Evolutionary conservation across 2,113 vertebrate species (phyloP).

Genomic region (Chroicocephalus ridibundus): DNA sequence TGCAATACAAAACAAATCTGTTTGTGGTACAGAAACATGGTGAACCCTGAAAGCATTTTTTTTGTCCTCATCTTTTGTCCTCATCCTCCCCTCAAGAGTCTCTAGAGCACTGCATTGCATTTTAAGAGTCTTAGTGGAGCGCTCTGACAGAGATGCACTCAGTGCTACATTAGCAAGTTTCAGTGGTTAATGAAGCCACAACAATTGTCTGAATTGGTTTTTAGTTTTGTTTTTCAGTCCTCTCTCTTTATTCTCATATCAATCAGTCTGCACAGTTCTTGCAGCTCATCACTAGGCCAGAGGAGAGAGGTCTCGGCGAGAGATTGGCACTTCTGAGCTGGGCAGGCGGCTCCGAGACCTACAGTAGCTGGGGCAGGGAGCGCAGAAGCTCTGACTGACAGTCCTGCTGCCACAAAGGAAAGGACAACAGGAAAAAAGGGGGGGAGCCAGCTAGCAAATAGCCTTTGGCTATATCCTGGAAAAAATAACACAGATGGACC

Average conservation of each 20-base stretch:
- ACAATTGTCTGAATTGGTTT: slow-evolving; percentile 51
- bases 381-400: slow-evolving; percentile 62
- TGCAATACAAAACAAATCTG: slow-evolving; percentile 64
- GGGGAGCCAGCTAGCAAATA: slow-evolving; percentile 63
- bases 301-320: slow-evolving; percentile 64
- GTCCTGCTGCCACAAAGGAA: slow-evolving; percentile 67
- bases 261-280: slow-evolving; percentile 75
- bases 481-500: slow-evolving; percentile 74
- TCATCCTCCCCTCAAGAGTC: slow-evolving; percentile 52
- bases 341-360: slow-evolving; percentile 58
- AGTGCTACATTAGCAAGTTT: slow-evolving; percentile 25
- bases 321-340: slow-evolving; percentile 69
- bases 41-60: slow-evolving; percentile 62
- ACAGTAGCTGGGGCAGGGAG: slow-evolving; percentile 56
- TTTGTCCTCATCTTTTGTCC: slow-evolving; percentile 19
- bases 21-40: slow-evolving; percentile 61
- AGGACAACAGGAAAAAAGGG: slow-evolving; percentile 60
- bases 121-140: slow-evolving; percentile 61
- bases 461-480: slow-evolving; percentile 75
- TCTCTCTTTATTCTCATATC: slow-evolving; percentile 65
- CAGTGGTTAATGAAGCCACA: slow-evolving; percentile 54
- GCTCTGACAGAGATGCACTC: slow-evolving; percentile 10
- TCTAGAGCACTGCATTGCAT: slow-evolving; percentile 61
- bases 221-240: slow-evolving; percentile 60
- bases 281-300: slow-evolving; percentile 69